Percentiles rank a stretch among this genome's conserved stretches.
Evolutionary conservation across 2,888 invertebrate species (phyloP).

Genomic region (Papilio demoleus): DNA sequence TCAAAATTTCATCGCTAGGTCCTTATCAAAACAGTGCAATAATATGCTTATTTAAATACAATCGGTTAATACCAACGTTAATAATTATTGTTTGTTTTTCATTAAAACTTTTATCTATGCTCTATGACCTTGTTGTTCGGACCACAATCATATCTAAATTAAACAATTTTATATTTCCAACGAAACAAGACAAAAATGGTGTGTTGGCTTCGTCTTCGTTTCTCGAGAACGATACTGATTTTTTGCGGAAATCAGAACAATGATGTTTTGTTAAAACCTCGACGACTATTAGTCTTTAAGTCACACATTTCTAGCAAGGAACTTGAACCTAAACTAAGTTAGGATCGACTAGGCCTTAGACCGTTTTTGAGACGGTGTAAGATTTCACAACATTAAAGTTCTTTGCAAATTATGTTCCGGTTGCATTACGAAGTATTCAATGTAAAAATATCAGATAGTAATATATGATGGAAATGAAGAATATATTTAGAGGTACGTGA

Average conservation of each 20-base stretch:
- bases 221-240: background rate
- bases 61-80: background rate
- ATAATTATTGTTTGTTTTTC: slow-evolving; percentile 33
- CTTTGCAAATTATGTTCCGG: too few species aligned
- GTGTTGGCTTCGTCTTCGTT: background rate
- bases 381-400: too few species aligned
- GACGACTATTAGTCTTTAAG: background rate
- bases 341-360: too few species aligned
- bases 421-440: too few species aligned
- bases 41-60: slow-evolving; percentile 16
- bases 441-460: too few species aligned
- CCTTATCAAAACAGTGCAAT: background rate
- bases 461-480: too few species aligned
- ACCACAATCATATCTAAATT: slow-evolving; percentile 29
- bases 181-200: background rate
- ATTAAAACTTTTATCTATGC: slow-evolving; percentile 16
- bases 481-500: too few species aligned
- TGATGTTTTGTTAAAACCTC: background rate
- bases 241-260: background rate
- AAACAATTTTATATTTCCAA: slow-evolving; percentile 12
- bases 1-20: background rate
- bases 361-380: too few species aligned
- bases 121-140: slow-evolving; percentile 27
- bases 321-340: background rate
- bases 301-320: background rate